A percentile compares a stretch with the other conserved stretches of the same genome.
Evolutionary conservation across 2,113 vertebrate species (phyloP).

Genomic region (Coreoperca whiteheadi): DNA sequence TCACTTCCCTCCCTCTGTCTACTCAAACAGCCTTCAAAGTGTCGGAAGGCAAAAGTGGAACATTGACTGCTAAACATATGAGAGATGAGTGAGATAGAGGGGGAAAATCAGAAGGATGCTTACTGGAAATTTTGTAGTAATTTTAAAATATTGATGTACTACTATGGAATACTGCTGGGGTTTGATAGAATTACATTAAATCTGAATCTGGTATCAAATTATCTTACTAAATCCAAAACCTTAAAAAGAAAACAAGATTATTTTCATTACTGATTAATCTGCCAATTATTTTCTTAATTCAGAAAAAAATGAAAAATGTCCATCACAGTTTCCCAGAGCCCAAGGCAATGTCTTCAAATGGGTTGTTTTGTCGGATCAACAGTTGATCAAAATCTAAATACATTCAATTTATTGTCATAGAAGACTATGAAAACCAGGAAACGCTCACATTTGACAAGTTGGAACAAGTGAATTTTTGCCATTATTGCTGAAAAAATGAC

Average conservation of each 20-base stretch:
- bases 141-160: constrained; percentile 7
- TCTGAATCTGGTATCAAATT: background rate
- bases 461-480: background rate
- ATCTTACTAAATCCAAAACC: background rate
- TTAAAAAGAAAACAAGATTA: no score
- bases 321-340: background rate
- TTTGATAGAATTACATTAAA: background rate
- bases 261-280: background rate
- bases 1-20: constrained; percentile 25
- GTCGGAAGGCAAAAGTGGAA: constrained; percentile 58
- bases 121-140: constrained; percentile 15
- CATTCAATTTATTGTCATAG: background rate
- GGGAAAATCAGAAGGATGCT: background rate
- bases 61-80: constrained; percentile 44
- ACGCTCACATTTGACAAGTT: background rate
- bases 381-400: background rate
- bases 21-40: constrained; percentile 65
- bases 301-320: background rate
- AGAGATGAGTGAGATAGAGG: background rate
- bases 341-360: background rate
- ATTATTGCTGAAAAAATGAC: background rate
- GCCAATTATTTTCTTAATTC: background rate
- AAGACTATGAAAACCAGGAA: background rate
- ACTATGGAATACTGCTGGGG: background rate
- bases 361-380: background rate